Conservation (phyloP, 2,888 invertebrate species). For the Lucinisca nassula region DNA sequence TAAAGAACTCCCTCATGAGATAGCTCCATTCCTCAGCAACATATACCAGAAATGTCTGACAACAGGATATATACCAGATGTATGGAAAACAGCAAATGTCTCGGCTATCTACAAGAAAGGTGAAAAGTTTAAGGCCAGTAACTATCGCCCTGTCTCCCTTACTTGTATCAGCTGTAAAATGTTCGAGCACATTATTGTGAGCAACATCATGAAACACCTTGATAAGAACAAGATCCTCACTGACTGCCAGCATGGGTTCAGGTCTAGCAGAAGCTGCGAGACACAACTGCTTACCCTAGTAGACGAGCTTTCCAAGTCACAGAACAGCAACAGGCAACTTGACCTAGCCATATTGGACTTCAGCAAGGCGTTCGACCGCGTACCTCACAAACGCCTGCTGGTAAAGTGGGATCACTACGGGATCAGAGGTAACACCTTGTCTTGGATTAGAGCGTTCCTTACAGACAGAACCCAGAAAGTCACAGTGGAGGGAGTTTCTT, state of each 20-base stretch:
- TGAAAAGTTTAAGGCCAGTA: not conserved
- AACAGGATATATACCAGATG: not conserved
- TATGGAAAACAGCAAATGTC: not conserved
- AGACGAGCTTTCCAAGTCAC: too few relatives aligned
- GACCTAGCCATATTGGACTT: too few relatives aligned
- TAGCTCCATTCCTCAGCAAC: too few relatives aligned
- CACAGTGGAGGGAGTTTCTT: too few relatives aligned
- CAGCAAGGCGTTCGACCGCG: too few relatives aligned
- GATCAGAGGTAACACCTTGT: too few relatives aligned
- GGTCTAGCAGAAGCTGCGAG: not conserved
- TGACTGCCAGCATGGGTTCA: not conserved
- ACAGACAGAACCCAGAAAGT: too few relatives aligned
- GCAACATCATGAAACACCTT: not conserved
- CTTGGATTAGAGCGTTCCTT: too few relatives aligned
- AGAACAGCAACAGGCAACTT: too few relatives aligned
- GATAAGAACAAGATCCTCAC: not conserved
- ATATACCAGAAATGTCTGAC: not conserved
- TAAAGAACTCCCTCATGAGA: not conserved
- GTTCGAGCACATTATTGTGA: too few relatives aligned
- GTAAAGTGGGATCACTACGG: too few relatives aligned
- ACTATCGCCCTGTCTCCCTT: not conserved
- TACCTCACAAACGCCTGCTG: too few relatives aligned
- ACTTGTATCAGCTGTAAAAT: not conserved
- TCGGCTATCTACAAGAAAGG: conserved; percentile 2
- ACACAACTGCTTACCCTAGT: not conserved